These are phyloP conservation scores for Pseudomyrmex pallidus DNA, from an alignment of 1,140 invertebrate genomes.

Conservation along the genomic window DNA sequence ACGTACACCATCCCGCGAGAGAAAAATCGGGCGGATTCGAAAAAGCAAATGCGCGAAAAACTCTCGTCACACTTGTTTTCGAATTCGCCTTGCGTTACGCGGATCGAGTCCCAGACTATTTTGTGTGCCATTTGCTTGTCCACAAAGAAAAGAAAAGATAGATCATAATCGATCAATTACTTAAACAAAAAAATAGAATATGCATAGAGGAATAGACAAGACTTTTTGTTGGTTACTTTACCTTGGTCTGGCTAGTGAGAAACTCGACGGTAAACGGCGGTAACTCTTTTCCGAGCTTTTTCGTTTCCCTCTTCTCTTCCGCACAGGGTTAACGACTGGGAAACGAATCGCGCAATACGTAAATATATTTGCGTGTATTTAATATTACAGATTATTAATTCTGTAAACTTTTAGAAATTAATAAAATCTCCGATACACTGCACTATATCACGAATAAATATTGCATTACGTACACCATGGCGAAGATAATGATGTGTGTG, in stretches of 20 bases:
- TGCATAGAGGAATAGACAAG: slow-evolving; percentile 63
- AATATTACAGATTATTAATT: no score
- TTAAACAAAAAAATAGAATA: slow-evolving; percentile 71
- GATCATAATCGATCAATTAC: slow-evolving; percentile 54
- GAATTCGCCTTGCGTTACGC: slow-evolving; percentile 35
- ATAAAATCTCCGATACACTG: no score
- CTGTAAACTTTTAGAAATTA: no score
- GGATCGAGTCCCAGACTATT: slow-evolving; percentile 55
- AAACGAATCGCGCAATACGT: background rate
- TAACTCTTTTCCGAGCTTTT: background rate
- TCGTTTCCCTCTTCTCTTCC: background rate
- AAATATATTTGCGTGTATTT: background rate
- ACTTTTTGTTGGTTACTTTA: slow-evolving; percentile 70
- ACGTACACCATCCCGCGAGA: slow-evolving; percentile 53
- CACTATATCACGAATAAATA: no score
- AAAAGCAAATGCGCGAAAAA: slow-evolving; percentile 38
- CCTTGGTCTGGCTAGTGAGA: slow-evolving; percentile 52
- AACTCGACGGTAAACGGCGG: slow-evolving; percentile 65
- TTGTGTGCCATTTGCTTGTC: slow-evolving; percentile 63
- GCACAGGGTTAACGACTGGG: slow-evolving; percentile 22
- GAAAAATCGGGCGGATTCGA: slow-evolving; percentile 26
- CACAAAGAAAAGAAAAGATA: slow-evolving; percentile 67
- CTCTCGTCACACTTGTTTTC: slow-evolving; percentile 47
- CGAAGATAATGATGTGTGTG: no score
- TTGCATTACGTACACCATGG: no score